These are phyloP conservation scores for Scaptomyza reducta DNA, from an alignment of 2,888 invertebrate genomes.

Conservation along the genomic window DNA sequence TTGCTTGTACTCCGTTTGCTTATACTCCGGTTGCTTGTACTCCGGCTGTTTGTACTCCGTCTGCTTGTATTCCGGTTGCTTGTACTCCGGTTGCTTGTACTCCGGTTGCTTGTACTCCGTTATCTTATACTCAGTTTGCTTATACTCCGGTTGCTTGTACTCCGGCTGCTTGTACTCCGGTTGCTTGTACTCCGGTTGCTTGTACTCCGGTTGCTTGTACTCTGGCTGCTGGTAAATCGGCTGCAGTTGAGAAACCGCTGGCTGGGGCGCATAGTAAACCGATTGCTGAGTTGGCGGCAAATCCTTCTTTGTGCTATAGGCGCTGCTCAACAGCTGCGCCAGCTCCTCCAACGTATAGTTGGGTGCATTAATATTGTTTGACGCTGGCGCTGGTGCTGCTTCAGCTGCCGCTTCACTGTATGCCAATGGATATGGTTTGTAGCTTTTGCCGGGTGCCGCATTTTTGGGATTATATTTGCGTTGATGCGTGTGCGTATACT, in stretches of 20 bases:
- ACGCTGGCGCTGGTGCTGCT: constrained; percentile 37
- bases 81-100: neutral
- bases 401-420: constrained; percentile 35
- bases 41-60: constrained; percentile 19
- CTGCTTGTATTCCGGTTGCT: constrained; percentile 2
- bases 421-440: constrained; percentile 57
- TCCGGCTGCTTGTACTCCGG: constrained; percentile 18
- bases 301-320: constrained; percentile 56
- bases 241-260: constrained; percentile 10
- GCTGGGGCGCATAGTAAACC: constrained; percentile 31
- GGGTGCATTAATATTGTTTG: constrained; percentile 60
- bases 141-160: neutral
- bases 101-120: neutral
- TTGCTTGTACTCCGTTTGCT: constrained; percentile 1
- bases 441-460: constrained; percentile 18
- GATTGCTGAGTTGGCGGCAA: constrained; percentile 8
- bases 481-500: constrained; percentile 71
- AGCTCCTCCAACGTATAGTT: constrained; percentile 68
- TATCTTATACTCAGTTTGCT: neutral
- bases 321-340: constrained; percentile 60
- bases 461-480: constrained; percentile 65
- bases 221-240: constrained; percentile 16
- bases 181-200: constrained; percentile 1
- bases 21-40: constrained; percentile 12
- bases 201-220: constrained; percentile 13